Evolutionary conservation across 2,113 vertebrate genomes (phyloP).

Genomic region (Carlito syrichta): DNA sequence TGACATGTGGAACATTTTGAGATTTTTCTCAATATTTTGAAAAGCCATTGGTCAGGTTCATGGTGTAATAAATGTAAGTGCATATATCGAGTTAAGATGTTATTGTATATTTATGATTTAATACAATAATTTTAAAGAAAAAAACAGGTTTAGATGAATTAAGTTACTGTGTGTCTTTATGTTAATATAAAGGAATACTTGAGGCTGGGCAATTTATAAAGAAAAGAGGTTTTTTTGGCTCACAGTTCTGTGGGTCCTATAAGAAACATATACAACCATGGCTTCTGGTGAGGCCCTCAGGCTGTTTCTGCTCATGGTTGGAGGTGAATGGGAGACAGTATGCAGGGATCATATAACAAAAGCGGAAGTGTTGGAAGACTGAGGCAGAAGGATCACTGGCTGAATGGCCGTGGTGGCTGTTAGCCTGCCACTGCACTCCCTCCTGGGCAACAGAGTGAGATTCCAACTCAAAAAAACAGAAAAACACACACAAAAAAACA

Average conservation of each 20-base stretch:
- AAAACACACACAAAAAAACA: too few species aligned
- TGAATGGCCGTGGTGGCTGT: too few species aligned
- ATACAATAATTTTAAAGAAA: conserved; percentile 93
- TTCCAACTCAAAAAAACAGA: too few species aligned
- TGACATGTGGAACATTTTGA: conserved; percentile 91
- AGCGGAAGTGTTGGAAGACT: background rate
- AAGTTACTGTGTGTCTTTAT: background rate
- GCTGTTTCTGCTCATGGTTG: background rate
- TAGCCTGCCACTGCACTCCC: too few species aligned
- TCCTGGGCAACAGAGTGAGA: too few species aligned
- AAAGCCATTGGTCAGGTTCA: conserved; percentile 92
- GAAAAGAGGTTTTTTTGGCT: background rate
- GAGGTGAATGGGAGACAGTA: background rate
- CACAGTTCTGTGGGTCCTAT: background rate
- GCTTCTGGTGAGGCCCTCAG: background rate
- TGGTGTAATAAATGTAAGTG: conserved; percentile 92
- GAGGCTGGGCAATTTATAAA: background rate
- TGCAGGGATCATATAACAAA: background rate
- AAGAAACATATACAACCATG: background rate
- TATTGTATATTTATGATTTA: conserved; percentile 94
- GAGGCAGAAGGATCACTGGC: too few species aligned
- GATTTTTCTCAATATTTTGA: conserved; percentile 91
- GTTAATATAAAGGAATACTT: background rate
- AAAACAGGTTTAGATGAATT: conserved; percentile 34
- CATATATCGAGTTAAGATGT: conserved; percentile 93